Percentiles rank a stretch among this genome's conserved stretches.
These are phyloP conservation scores for Girardinichthys multiradiatus DNA, from an alignment of 2,113 vertebrate species.

Conservation along the genomic window DNA sequence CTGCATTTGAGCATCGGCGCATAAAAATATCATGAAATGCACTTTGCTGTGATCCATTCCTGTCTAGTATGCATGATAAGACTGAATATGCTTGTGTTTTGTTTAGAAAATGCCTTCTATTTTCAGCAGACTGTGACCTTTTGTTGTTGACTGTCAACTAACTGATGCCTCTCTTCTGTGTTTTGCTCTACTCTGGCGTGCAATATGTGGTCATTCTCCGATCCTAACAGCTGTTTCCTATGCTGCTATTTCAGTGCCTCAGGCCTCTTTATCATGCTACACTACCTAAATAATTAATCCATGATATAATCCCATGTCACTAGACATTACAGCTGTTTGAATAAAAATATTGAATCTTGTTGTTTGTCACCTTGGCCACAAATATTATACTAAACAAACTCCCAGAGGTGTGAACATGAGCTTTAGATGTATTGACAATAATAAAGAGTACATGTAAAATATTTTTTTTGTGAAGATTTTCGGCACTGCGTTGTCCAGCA, in stretches of 20 bases:
- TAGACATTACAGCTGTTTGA: slow-evolving; percentile 51
- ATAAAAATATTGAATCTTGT: slow-evolving; percentile 20
- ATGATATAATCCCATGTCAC: slow-evolving; percentile 43
- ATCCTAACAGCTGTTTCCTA: slow-evolving; percentile 52
- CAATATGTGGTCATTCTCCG: slow-evolving; percentile 59
- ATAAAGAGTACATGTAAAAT: not conserved
- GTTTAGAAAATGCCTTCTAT: slow-evolving; percentile 70
- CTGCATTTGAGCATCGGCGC: slow-evolving; percentile 45
- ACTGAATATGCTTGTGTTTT: slow-evolving; percentile 48
- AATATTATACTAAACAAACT: slow-evolving; percentile 1
- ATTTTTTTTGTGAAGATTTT: not conserved
- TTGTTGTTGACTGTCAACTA: slow-evolving; percentile 62
- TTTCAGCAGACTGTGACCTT: slow-evolving; percentile 69
- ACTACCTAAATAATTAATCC: slow-evolving; percentile 55
- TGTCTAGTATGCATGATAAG: slow-evolving; percentile 59
- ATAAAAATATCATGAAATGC: slow-evolving; percentile 62
- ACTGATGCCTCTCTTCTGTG: slow-evolving; percentile 56
- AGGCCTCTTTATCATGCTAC: slow-evolving; percentile 48
- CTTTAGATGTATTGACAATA: not conserved
- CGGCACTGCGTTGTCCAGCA: not conserved
- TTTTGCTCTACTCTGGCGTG: slow-evolving; percentile 51
- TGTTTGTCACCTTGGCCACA: slow-evolving; percentile 20
- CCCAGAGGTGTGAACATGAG: not conserved
- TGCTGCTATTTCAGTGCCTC: slow-evolving; percentile 54
- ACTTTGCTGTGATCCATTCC: slow-evolving; percentile 62